Evolutionary conservation across 1,140 invertebrate genomes (phyloP), one percentile per base, ranked within the genome.

Genomic region (Arion vulgaris): DNA sequence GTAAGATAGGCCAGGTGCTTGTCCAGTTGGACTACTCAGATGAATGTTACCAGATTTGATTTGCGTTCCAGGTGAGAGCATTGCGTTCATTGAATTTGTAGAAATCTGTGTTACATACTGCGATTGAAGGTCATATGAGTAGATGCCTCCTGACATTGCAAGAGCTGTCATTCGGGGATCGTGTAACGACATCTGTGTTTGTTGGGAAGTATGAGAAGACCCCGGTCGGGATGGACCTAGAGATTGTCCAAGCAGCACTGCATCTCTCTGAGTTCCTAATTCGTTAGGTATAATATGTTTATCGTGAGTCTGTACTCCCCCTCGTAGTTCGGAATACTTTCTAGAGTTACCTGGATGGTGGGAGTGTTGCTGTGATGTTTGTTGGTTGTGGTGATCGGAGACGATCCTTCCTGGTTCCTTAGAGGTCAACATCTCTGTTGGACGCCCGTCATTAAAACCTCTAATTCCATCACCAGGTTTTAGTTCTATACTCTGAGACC

Each of bases 381-480:
- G 78, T 11, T 69, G 78, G n/a, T 71, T 23, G 4, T 80, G 78
- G 19, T 32, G 57, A 19, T 80, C 57, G 2, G 39, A 34, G 9
- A 69, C 13, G 28, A 80, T 45, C 17, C 68, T 80, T 4, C 19
- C 36, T 80, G 78, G 28, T 34, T 71, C 45, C 41, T 80, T 69
- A 0, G 62, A 11, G 0, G n/a, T n/a, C 38, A 69, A 28, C 9
- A 57, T 38, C 68, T 80, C 62, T 23, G 26, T 15, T 23, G 38
- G 15, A 23, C 41, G 19, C 2, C 39, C 0, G 17, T 80, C 66
- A 39, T 69, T 66, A 9, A 34, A 11, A 26, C 23, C 66, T 26
- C 51, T 62, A 9, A 32, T 28, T 0, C 4, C 28, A 71, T 80
- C 68, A 1, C 11, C 45, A 26, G 45, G 1, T 49, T 51, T 39